These are phyloP conservation scores for Diplolepis rosae DNA, from an alignment of 2,888 invertebrate species.

Conservation along the genomic window DNA sequence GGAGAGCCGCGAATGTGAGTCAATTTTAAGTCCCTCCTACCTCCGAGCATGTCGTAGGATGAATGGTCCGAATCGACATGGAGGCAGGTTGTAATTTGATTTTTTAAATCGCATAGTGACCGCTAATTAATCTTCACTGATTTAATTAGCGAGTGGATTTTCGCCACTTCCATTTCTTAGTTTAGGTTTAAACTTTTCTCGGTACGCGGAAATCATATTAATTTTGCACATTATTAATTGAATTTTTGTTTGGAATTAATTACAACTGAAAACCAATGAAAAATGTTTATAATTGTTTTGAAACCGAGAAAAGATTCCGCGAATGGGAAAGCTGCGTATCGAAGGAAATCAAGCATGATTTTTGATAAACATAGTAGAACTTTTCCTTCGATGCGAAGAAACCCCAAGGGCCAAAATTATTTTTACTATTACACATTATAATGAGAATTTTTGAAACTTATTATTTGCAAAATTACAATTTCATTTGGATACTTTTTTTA, in stretches of 20 bases:
- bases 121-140: too few relatives aligned
- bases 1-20: too few relatives aligned
- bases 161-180: neutral
- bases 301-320: neutral
- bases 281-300: too few relatives aligned
- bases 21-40: neutral
- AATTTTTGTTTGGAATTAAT: too few relatives aligned
- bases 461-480: too few relatives aligned
- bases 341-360: too few relatives aligned
- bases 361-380: neutral
- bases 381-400: neutral
- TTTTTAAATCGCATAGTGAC: neutral
- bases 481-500: too few relatives aligned
- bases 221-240: too few relatives aligned
- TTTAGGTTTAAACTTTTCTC: neutral
- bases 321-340: too few relatives aligned
- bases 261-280: too few relatives aligned
- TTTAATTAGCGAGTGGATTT: neutral
- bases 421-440: neutral
- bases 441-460: too few relatives aligned
- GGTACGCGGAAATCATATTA: neutral
- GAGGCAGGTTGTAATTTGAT: neutral
- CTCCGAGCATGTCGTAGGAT: neutral
- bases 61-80: neutral
- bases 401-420: neutral